Conservation (phyloP, 1,140 invertebrate species). For the Bombus cullumanus region DNA sequence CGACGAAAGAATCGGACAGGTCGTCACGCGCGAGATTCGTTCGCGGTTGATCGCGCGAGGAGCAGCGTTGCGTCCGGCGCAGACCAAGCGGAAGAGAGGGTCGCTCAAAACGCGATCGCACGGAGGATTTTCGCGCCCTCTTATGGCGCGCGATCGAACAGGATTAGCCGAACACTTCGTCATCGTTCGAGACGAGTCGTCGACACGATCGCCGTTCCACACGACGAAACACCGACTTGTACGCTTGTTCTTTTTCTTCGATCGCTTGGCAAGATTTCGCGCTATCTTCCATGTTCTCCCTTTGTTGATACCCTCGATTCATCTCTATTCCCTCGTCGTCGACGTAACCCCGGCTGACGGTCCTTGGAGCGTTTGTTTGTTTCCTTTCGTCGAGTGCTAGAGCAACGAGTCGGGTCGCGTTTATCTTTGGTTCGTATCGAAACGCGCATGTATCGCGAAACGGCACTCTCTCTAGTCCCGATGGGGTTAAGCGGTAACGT, state of each 20-base stretch:
- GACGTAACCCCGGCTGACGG: neutral
- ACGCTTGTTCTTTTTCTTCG: neutral
- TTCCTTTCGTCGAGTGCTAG: neutral
- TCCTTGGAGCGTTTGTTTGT: slow-evolving; percentile 6
- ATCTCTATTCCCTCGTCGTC: neutral
- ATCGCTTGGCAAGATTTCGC: neutral
- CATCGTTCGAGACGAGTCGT: slow-evolving; percentile 46
- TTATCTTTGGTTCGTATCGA: slow-evolving; percentile 20
- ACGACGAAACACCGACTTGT: too few relatives aligned
- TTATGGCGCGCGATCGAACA: slow-evolving; percentile 73
- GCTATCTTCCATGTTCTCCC: neutral
- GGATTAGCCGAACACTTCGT: slow-evolving; percentile 78
- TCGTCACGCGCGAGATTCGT: slow-evolving; percentile 17
- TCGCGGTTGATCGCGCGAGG: slow-evolving; percentile 14
- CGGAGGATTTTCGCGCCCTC: slow-evolving; percentile 75
- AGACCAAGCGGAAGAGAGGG: slow-evolving; percentile 57
- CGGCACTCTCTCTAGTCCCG: slow-evolving; percentile 36
- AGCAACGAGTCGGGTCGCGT: neutral
- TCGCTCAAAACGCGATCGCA: slow-evolving; percentile 66
- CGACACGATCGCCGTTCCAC: neutral
- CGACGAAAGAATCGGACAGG: neutral
- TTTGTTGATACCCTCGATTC: neutral
- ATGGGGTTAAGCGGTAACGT: slow-evolving; percentile 59
- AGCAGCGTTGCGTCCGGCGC: neutral
- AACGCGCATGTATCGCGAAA: slow-evolving; percentile 24